Conservation (phyloP, 2,113 vertebrate species). For the Gallinago jamesoni region DNA sequence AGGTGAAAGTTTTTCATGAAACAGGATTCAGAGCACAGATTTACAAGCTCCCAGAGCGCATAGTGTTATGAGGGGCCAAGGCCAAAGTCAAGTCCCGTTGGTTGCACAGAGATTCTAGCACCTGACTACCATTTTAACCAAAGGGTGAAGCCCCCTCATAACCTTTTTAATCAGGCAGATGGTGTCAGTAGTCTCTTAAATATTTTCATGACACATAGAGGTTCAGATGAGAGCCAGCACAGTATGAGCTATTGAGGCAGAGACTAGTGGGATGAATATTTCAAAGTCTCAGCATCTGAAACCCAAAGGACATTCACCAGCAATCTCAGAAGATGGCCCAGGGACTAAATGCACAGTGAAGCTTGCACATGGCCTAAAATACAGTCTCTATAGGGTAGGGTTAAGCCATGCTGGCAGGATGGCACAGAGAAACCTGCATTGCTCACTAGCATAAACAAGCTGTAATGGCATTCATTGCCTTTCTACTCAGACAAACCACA, state of each 20-base stretch:
- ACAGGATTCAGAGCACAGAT: background rate
- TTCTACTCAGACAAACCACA: slow-evolving; percentile 48
- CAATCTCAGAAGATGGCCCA: background rate
- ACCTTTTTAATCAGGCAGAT: background rate
- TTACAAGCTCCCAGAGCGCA: background rate
- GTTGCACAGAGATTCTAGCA: slow-evolving; percentile 18
- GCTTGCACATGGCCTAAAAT: background rate
- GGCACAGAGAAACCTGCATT: background rate
- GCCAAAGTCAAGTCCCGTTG: background rate
- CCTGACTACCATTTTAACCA: background rate
- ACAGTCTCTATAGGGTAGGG: background rate
- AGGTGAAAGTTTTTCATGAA: slow-evolving; percentile 41
- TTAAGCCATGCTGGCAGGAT: background rate
- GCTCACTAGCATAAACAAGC: slow-evolving; percentile 31
- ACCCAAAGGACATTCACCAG: background rate
- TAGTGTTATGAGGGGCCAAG: slow-evolving; percentile 32
- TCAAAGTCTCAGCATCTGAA: background rate
- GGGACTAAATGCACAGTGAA: background rate
- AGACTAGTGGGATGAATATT: background rate
- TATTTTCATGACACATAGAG: background rate
- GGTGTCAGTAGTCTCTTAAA: background rate
- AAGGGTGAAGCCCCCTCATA: background rate
- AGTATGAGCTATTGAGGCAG: background rate
- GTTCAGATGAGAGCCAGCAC: background rate
- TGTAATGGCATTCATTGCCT: slow-evolving; percentile 22